A percentile compares a stretch with the other conserved stretches of the same genome.
These are phyloP conservation scores for Erythrocercus mccallii DNA, from an alignment of 2,113 vertebrate species.

Conservation along the genomic window DNA sequence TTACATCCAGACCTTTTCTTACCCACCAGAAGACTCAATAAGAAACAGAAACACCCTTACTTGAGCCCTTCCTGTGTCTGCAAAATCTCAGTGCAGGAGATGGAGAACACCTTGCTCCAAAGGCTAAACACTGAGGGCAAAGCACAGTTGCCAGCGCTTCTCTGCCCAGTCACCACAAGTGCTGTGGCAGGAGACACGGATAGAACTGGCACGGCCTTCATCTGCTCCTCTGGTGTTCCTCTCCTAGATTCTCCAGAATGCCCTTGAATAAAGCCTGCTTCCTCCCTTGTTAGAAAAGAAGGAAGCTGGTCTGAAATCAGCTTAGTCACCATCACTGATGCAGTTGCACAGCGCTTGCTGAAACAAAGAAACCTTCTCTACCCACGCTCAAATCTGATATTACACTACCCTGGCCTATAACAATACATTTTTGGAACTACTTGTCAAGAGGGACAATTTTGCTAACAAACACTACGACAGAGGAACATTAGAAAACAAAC, in stretches of 20 bases:
- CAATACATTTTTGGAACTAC: not conserved
- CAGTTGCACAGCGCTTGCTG: not conserved
- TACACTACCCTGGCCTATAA: not conserved
- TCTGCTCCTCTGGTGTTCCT: not conserved
- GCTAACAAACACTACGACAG: not conserved
- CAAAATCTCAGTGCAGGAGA: not conserved
- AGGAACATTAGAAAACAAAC: not conserved
- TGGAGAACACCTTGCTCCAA: not conserved
- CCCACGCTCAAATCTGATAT: not conserved
- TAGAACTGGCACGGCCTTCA: fast-evolving
- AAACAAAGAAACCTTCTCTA: not conserved
- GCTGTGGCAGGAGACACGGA: not conserved
- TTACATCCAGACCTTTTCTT: not conserved
- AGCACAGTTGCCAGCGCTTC: fast-evolving
- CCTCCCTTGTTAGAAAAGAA: not conserved
- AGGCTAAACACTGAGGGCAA: not conserved
- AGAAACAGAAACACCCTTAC: not conserved
- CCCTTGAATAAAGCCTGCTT: not conserved
- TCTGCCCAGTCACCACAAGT: not conserved
- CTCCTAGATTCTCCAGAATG: not conserved
- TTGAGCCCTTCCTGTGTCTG: not conserved
- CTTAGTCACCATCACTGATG: not conserved
- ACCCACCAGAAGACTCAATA: not conserved
- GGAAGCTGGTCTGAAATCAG: not conserved
- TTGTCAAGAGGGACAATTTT: not conserved